These are phyloP conservation scores for Adelognathus sp. DNA, from an alignment of 2,888 invertebrate genomes.

Conservation along the genomic window DNA sequence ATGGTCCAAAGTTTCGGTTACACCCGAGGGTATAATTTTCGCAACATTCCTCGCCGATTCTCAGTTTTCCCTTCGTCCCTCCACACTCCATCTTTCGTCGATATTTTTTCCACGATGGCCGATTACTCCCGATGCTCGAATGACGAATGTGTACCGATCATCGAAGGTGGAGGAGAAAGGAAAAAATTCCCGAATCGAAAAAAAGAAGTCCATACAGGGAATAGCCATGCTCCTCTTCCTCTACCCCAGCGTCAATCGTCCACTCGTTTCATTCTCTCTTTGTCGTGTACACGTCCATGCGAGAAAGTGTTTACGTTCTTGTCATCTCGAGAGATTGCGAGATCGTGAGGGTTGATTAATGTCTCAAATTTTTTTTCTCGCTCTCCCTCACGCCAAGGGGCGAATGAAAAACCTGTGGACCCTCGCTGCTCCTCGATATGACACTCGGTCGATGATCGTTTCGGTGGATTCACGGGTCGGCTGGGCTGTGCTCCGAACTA, in stretches of 20 bases:
- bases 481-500: background rate
- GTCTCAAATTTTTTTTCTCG: conserved; percentile 1
- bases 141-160: background rate
- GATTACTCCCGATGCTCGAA: background rate
- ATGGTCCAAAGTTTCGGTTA: background rate
- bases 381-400: background rate
- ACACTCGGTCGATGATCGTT: conserved; percentile 26
- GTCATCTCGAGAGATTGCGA: conserved; percentile 56
- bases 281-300: conserved; percentile 40
- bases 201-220: background rate
- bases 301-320: conserved; percentile 54
- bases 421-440: conserved; percentile 15
- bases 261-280: background rate
- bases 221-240: background rate
- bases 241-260: background rate
- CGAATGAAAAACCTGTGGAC: conserved; percentile 1
- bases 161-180: background rate
- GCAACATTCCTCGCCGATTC: background rate
- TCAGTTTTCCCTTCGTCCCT: background rate
- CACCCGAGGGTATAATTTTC: conserved; percentile 42
- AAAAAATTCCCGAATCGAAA: background rate
- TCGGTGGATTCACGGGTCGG: background rate
- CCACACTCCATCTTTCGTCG: conserved; percentile 2
- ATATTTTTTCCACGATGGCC: background rate
- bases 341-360: conserved; percentile 55